Base-by-base conservation (phyloP, 2,888 invertebrate species). In the Hirtodrosophila cameraria region DNA sequence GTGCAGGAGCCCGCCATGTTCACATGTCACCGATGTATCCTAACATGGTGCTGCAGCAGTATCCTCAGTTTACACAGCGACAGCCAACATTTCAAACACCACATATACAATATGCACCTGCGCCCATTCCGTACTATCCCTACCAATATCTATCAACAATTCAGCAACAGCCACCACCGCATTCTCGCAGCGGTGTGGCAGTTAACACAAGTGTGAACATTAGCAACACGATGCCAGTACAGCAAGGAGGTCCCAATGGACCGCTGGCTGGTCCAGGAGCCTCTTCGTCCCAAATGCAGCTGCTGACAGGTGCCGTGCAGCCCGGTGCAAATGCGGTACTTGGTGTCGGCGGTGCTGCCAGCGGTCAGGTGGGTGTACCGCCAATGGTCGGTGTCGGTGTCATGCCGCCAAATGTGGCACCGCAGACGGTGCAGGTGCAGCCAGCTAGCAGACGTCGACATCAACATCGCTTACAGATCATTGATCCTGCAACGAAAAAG, bases 401-500 rank as follows among this genome's bases (percentile, higher is more conserved):
- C 8, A 76, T 88, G 42, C 68, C 86, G 16, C 11, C 68, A 15
- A 71, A 67, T 36, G 75, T 77, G 8, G 42, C 74, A 15, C 64
- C 78, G 4, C 86, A 74, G 20, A 42, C 76, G 33, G 67, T 57
- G 9, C 86, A 71, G 59, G 61, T 53, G 35, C 87, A 62, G 62
- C 66, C 66, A 16, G 23, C 79, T 70, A 75, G 89, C 89, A 70
- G 81, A 28, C 88, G 88, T 15, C 88, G 89, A 55, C 82, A 87
- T 65, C 80, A 90, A 31, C 86, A 82, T 30, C 84, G 82, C 2
- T 87, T 92, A 39, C 89, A 90, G 58, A 92, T 93, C 11, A 91
- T 92, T 11, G 87, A 93, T 88, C 93, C 93, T 1, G 68, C 85
- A 43, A 92, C 93, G 30, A 91, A 88, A 23, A 89, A 88, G 50